Percentiles rank a stretch among this genome's conserved stretches.
phyloP scores from a whole-genome alignment of 2,797 vertebrate genomes.

The Poecilia gillii region DNA sequence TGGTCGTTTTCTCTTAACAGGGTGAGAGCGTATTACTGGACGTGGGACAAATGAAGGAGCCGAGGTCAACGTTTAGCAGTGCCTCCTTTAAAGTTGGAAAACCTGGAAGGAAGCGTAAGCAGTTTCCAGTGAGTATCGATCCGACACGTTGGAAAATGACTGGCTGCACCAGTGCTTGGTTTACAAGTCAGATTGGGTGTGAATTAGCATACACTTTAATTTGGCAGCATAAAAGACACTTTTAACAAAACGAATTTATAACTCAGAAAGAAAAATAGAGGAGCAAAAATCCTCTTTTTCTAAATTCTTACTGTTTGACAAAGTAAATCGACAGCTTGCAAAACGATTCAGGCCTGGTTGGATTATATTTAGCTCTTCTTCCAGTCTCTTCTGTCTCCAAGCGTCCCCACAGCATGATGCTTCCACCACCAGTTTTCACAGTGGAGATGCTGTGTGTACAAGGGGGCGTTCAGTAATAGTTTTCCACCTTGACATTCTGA shows the following conservation, averaged over 20 bases:
- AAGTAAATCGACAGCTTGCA: no score
- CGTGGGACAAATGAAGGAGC: constrained; percentile 82
- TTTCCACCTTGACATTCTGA: no score
- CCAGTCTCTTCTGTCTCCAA: not conserved
- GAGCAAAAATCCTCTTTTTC: not conserved
- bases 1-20: constrained; percentile 68
- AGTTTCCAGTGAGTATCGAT: constrained; percentile 85
- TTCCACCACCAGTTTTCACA: not conserved
- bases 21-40: constrained; percentile 86
- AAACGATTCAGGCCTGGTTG: no score
- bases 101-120: constrained; percentile 90
- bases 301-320: not conserved
- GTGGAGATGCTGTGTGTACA: not conserved
- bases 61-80: constrained; percentile 83
- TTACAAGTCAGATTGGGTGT: not conserved
- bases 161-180: not conserved
- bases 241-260: not conserved
- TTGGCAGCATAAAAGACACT: not conserved
- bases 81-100: constrained; percentile 85
- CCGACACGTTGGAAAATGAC: not conserved
- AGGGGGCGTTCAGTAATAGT: no score
- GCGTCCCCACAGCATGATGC: not conserved
- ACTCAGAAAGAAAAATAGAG: not conserved
- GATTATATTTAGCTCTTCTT: not conserved
- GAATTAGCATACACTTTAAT: not conserved